Conservation (phyloP, 2,113 vertebrate genomes). For the Ancistrus triradiatus region DNA sequence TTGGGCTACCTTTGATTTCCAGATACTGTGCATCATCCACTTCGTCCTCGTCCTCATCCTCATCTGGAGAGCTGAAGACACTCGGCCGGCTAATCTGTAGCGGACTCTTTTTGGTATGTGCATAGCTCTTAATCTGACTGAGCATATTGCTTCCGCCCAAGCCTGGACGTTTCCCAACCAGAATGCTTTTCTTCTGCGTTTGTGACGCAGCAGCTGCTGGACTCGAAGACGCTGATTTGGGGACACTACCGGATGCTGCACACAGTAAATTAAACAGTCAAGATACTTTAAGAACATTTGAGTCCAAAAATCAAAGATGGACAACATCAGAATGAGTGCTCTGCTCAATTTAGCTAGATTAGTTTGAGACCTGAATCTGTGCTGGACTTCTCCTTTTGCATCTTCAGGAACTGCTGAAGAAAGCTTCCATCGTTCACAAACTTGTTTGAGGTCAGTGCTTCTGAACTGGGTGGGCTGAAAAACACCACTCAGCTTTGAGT, state of each 20-base stretch:
- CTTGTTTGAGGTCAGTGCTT: slow-evolving; percentile 76
- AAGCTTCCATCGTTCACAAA: slow-evolving; percentile 95
- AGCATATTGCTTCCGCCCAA: slow-evolving; percentile 79
- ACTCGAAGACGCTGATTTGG: slow-evolving; percentile 50
- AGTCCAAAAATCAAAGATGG: too few relatives aligned
- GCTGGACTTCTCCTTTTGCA: slow-evolving; percentile 83
- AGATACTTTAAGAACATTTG: neutral
- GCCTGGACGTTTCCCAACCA: slow-evolving; percentile 78
- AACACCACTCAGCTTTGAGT: neutral
- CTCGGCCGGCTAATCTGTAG: slow-evolving; percentile 77
- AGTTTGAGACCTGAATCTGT: slow-evolving; percentile 57
- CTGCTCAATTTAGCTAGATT: neutral
- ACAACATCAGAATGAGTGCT: too few relatives aligned
- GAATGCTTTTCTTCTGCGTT: slow-evolving; percentile 69
- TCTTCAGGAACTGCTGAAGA: slow-evolving; percentile 91
- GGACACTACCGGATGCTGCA: slow-evolving; percentile 56
- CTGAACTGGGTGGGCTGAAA: slow-evolving; percentile 59
- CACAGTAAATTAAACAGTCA: neutral
- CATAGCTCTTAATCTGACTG: slow-evolving; percentile 80
- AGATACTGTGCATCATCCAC: slow-evolving; percentile 71
- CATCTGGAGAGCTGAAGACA: slow-evolving; percentile 87
- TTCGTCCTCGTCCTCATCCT: slow-evolving; percentile 82
- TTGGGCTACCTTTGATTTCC: slow-evolving; percentile 71
- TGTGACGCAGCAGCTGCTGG: slow-evolving; percentile 49
- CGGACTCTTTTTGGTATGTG: slow-evolving; percentile 77